Percentiles rank a stretch among this genome's conserved stretches.
Conservation (phyloP, 2,888 invertebrate species). For the Scaptomyza parva region DNA sequence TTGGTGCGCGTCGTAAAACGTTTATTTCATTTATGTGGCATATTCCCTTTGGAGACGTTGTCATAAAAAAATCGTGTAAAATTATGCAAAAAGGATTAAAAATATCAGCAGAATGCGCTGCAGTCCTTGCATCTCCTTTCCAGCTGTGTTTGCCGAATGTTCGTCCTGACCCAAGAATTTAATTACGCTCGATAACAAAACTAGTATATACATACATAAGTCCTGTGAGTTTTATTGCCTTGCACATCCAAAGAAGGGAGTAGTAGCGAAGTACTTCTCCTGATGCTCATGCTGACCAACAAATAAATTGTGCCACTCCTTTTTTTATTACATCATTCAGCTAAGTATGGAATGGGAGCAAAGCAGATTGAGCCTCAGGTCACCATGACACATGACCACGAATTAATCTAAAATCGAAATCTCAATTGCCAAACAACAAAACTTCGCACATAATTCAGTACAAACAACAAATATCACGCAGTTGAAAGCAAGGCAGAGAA, state of each 20-base stretch:
- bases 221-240: conserved; percentile 53
- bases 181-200: conserved; percentile 70
- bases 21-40: conserved; percentile 78
- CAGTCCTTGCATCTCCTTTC: conserved; percentile 6
- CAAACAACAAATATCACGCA: conserved; percentile 56
- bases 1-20: conserved; percentile 68
- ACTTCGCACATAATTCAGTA: conserved; percentile 70
- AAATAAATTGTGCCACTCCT: conserved; percentile 46
- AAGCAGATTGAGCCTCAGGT: conserved; percentile 17
- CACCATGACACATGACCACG: conserved; percentile 54
- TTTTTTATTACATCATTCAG: conserved; percentile 32
- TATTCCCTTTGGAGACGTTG: conserved; percentile 72
- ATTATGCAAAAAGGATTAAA: conserved; percentile 79
- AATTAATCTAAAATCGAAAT: conserved; percentile 69
- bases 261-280: conserved; percentile 2
- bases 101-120: conserved; percentile 58
- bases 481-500: conserved; percentile 9
- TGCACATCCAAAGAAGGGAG: conserved; percentile 11
- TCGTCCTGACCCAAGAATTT: conserved; percentile 67
- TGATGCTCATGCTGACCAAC: conserved; percentile 12
- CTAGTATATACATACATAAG: conserved; percentile 63
- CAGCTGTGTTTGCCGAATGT: conserved; percentile 60
- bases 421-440: conserved; percentile 46
- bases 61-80: conserved; percentile 71
- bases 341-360: not conserved